phyloP scores from a whole-genome alignment of 1,140 invertebrate species.

The Calliphora vicina region DNA sequence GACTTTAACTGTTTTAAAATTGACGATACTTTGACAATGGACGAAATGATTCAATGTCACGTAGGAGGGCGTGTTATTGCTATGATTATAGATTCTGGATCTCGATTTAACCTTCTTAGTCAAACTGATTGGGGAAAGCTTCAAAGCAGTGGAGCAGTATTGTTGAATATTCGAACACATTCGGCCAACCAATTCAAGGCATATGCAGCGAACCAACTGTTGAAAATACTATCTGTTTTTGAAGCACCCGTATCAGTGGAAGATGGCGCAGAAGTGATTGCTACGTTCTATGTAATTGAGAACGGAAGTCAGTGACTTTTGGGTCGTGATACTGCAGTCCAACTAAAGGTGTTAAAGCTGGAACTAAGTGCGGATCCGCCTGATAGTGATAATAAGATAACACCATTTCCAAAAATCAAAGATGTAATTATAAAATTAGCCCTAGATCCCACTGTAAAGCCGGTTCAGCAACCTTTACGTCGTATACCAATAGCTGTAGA shows the following conservation, averaged over 20 bases:
- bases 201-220: slow-evolving; percentile 40
- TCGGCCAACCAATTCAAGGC: slow-evolving; percentile 40
- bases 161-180: slow-evolving; percentile 37
- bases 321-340: slow-evolving; percentile 38
- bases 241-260: slow-evolving; percentile 40
- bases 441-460: slow-evolving; percentile 37
- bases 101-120: slow-evolving; percentile 40
- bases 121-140: slow-evolving; percentile 38
- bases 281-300: no score
- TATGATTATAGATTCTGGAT: slow-evolving; percentile 2
- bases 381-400: slow-evolving; percentile 35
- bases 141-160: slow-evolving; percentile 34
- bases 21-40: no score
- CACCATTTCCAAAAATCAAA: slow-evolving; percentile 41
- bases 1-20: no score
- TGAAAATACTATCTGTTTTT: slow-evolving; percentile 40
- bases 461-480: slow-evolving; percentile 35
- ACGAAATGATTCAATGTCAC: no score
- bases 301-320: slow-evolving; percentile 42
- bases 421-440: slow-evolving; percentile 39
- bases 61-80: no score
- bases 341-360: slow-evolving; percentile 39
- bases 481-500: slow-evolving; percentile 39
- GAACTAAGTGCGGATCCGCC: slow-evolving; percentile 27
- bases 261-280: slow-evolving; percentile 37